phyloP scores from a whole-genome alignment of 1,140 invertebrate species.

The Sesamia nonagrioides region DNA sequence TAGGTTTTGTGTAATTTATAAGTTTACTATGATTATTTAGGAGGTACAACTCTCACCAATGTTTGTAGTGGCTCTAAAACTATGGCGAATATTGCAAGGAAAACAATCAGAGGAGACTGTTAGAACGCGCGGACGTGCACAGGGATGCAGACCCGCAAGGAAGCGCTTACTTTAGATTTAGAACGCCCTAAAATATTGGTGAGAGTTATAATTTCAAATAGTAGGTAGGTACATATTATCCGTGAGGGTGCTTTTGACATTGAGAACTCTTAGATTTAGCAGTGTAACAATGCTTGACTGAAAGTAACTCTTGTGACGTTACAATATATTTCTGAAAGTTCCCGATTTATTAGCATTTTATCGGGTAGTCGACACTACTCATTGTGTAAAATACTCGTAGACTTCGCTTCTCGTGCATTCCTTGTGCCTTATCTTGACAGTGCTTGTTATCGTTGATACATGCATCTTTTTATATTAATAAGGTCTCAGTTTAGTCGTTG shows the following conservation, averaged over 20 bases:
- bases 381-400: conserved; percentile 43
- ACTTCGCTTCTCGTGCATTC: conserved; percentile 74
- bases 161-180: background rate
- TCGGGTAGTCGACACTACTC: conserved; percentile 3
- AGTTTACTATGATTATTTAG: conserved; percentile 3
- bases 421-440: conserved; percentile 75
- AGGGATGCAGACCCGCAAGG: background rate
- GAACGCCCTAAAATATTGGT: background rate
- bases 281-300: background rate
- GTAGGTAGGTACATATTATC: background rate
- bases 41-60: background rate
- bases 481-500: background rate
- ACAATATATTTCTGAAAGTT: background rate
- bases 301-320: background rate
- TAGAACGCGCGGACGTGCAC: background rate
- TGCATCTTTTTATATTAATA: conserved; percentile 24
- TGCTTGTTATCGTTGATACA: conserved; percentile 30
- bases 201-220: background rate
- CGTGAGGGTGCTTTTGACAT: background rate
- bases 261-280: too few species aligned
- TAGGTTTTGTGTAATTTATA: conserved; percentile 42
- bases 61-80: background rate
- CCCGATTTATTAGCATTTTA: background rate
- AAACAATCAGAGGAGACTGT: background rate
- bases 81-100: too few species aligned